Conservation (phyloP, 37 sponge, comb jelly and placozoan species). For the Aphrocallistes beatrix region DNA sequence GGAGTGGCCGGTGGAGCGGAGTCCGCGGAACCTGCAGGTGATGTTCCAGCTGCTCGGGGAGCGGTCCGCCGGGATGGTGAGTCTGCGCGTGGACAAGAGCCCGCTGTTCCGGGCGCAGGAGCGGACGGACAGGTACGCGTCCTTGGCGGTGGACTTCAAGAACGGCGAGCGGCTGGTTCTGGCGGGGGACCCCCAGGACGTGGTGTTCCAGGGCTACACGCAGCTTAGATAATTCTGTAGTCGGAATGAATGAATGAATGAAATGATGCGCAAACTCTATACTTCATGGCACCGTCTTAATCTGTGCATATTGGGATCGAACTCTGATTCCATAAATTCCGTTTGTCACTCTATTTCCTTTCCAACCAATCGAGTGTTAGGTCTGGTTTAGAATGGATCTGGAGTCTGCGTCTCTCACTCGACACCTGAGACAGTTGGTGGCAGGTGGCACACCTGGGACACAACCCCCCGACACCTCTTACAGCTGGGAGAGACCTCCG, state of each 20-base stretch:
- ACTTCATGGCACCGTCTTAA: too few species aligned
- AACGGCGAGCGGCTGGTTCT: slow-evolving; percentile 36
- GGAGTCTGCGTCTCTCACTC: too few species aligned
- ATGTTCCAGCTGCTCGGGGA: slow-evolving; percentile 39
- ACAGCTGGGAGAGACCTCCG: neutral
- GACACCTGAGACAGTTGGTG: neutral
- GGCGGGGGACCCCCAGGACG: slow-evolving; percentile 12
- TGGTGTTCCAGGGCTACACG: slow-evolving; percentile 29
- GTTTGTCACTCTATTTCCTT: too few species aligned
- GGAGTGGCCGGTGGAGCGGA: neutral
- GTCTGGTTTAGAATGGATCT: too few species aligned
- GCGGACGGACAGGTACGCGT: slow-evolving; percentile 9
- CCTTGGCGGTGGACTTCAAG: slow-evolving; percentile 34
- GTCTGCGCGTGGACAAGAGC: slow-evolving; percentile 19
- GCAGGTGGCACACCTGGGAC: neutral
- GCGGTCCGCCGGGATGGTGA: slow-evolving; percentile 33
- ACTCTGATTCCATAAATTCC: too few species aligned
- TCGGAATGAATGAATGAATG: too few species aligned
- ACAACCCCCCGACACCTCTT: neutral
- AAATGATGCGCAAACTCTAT: too few species aligned
- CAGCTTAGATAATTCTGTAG: neutral
- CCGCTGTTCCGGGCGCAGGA: neutral
- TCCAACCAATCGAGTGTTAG: too few species aligned
- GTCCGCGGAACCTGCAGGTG: slow-evolving; percentile 25
- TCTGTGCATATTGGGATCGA: too few species aligned